phyloP scores from a whole-genome alignment of 2,113 vertebrate species.

The Phalacrocorax carbo region DNA sequence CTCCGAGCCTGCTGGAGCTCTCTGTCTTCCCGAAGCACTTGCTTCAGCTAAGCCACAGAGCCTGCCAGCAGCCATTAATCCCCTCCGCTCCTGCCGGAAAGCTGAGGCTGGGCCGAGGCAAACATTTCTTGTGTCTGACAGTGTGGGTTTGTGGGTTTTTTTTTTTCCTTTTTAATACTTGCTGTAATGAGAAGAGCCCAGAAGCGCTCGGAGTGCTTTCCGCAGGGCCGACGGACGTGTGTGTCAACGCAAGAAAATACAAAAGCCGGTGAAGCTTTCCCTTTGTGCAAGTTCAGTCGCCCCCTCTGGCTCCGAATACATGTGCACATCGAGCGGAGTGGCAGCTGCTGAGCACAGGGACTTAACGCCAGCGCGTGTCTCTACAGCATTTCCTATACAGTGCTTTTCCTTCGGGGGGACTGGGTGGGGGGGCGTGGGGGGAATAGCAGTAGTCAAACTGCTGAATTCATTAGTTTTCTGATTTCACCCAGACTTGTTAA shows the following conservation, averaged over 20 bases:
- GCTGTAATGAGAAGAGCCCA: not conserved
- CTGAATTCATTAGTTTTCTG: not conserved
- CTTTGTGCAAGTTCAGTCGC: not conserved
- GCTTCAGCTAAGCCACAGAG: not conserved
- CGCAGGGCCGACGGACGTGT: not conserved
- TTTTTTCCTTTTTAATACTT: not conserved
- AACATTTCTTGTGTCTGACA: not conserved
- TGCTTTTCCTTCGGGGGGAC: not conserved
- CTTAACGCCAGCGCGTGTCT: not conserved
- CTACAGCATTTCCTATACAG: rapidly evolving
- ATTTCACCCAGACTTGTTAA: not conserved
- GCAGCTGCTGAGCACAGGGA: not conserved
- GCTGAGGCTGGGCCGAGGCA: not conserved
- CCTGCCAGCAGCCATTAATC: slow-evolving; percentile 18
- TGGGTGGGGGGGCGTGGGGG: rapidly evolving
- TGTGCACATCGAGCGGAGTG: rapidly evolving
- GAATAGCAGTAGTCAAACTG: not conserved
- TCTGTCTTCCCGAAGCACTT: not conserved
- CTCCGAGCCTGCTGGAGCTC: not conserved
- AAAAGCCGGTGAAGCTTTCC: not conserved
- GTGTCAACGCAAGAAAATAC: rapidly evolving
- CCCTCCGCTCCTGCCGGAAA: not conserved
- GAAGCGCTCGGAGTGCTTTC: not conserved
- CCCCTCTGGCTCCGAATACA: not conserved
- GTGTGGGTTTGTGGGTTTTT: not conserved